Evolutionary conservation across 2,797 vertebrate genomes (phyloP).

Genomic region (Todus mexicanus): DNA sequence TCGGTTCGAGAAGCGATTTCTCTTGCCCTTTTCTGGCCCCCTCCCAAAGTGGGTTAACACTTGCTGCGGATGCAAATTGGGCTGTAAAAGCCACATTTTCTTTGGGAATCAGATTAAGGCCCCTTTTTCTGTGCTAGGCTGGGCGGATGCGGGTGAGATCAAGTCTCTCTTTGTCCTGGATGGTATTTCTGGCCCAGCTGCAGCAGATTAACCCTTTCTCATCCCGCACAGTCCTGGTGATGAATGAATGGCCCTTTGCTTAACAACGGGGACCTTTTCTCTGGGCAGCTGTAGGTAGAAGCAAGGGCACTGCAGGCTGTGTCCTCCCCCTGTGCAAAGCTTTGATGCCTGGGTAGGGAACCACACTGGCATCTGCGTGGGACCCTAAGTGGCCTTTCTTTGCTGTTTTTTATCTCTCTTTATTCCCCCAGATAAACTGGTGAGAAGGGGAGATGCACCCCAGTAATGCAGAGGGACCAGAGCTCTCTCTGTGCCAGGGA

Average conservation of each 20-base stretch:
- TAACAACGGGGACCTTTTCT: neutral
- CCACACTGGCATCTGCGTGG: accelerated
- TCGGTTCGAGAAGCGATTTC: conserved; percentile 5
- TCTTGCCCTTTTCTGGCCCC: neutral
- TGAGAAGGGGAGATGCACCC: neutral
- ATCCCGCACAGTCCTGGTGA: neutral
- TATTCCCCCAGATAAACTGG: neutral
- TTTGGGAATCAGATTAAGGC: conserved; percentile 52
- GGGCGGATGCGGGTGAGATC: neutral
- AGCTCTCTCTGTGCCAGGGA: neutral
- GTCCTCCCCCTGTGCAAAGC: neutral
- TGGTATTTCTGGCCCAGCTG: conserved; percentile 49
- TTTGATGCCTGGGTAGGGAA: neutral
- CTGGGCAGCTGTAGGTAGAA: neutral
- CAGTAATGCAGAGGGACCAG: neutral
- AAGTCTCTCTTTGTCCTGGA: conserved; percentile 46
- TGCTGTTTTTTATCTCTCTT: neutral
- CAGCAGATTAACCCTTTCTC: conserved; percentile 41
- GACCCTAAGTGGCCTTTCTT: neutral
- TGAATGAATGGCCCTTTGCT: conserved; percentile 41
- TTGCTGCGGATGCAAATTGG: too few species aligned
- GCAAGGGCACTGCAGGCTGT: neutral
- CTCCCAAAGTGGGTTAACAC: neutral
- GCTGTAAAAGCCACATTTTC: conserved; percentile 39
- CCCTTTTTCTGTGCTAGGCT: neutral